Base-by-base conservation (phyloP, 2,113 vertebrate species). In the Brachionichthys hirsutus region DNA sequence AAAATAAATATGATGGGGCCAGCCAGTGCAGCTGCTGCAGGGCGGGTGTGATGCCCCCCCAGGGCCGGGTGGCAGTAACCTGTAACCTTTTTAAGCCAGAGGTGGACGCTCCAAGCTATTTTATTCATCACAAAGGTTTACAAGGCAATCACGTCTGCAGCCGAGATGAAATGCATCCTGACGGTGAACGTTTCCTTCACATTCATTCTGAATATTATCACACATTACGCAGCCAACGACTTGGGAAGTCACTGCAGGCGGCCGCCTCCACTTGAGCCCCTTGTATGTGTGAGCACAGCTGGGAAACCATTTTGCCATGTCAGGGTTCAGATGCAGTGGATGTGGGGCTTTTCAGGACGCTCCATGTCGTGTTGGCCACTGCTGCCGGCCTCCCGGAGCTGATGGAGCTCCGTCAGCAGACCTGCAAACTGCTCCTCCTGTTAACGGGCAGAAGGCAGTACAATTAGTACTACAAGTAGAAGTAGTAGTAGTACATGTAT, bases 341-440 rank as follows among this genome's bases (percentile, higher is more conserved):
- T 56, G 35, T 63, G 64, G 8, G 62, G 49, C 46, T 54, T 65
- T 34, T 73, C 75, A 2, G 77, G 54, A 16, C 67, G 58, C 71
- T 70, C 68, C 2, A 17, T 43, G 54, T 80, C 78, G 49, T 70
- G 82, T 16, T 84, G 80, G 12, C 24, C 36, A 17, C 62, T 67
- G 8, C 24, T 77, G 62, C 45, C 41, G 17, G 20, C 45, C 38
- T 83, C 77, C 5, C 1, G 86, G 42, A 88, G 70, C 49, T 87
- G 73, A 2, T 84, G 69, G 51, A 90, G 69, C 18, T 91, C 76
- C 46, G 62, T 85, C 49, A 89, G 8, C 67, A 92, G 67, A 8
- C 58, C 80, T n/a, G 85, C 89, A 80, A 91, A 85, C 88, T 90
- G 90, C 62, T 91, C 89, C 73, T 92, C 90, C 91, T 92, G 80